Conservation (phyloP, 2,888 invertebrate genomes). For the Heliconius cydno region DNA sequence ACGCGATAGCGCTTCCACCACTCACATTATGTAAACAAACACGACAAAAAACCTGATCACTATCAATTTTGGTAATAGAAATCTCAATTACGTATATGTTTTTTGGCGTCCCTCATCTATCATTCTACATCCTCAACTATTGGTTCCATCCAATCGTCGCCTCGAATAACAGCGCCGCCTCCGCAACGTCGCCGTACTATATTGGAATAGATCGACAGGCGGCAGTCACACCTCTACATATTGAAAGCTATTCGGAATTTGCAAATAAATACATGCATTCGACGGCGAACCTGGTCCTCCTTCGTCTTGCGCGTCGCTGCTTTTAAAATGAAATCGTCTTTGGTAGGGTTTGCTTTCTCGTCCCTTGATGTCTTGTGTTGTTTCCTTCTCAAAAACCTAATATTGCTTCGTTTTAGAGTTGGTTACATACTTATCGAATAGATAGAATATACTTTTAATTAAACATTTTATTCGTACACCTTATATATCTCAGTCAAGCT, state of each 20-base stretch:
- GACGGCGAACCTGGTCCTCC: slow-evolving; percentile 59
- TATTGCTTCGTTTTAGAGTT: slow-evolving; percentile 30
- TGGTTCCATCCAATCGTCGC: slow-evolving; percentile 73
- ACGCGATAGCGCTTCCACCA: slow-evolving; percentile 77
- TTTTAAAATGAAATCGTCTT: slow-evolving; percentile 79
- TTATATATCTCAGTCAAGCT: slow-evolving; percentile 31
- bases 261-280: slow-evolving; percentile 81
- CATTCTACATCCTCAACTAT: slow-evolving; percentile 64
- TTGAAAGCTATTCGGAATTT: slow-evolving; percentile 81
- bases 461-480: too few relatives aligned
- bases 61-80: slow-evolving; percentile 81
- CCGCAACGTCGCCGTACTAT: slow-evolving; percentile 74
- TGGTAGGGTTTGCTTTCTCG: slow-evolving; percentile 55
- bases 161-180: slow-evolving; percentile 74
- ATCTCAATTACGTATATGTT: slow-evolving; percentile 82
- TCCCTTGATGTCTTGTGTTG: slow-evolving; percentile 47
- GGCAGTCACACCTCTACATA: slow-evolving; percentile 79
- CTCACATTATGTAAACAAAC: slow-evolving; percentile 82
- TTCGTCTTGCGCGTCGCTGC: slow-evolving; percentile 66
- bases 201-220: slow-evolving; percentile 81
- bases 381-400: slow-evolving; percentile 51
- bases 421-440: background rate
- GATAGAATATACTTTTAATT: too few relatives aligned
- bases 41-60: slow-evolving; percentile 68
- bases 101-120: slow-evolving; percentile 77